Percentiles rank a stretch among this genome's conserved stretches.
phyloP scores from a whole-genome alignment of 2,113 vertebrate genomes.

The Pluvialis apricaria region DNA sequence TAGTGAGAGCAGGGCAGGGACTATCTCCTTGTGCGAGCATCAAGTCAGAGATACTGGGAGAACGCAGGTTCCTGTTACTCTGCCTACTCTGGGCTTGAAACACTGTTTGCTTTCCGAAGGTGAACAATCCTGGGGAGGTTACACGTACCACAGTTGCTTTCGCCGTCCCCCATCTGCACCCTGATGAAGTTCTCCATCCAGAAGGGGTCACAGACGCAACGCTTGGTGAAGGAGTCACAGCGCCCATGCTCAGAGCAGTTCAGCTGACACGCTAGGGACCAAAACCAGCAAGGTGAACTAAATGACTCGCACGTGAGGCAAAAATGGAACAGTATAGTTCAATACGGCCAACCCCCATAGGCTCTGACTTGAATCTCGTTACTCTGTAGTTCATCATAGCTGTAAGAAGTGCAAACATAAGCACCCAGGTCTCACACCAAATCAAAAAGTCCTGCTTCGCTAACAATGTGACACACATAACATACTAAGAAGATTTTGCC shows the following conservation, averaged over 20 bases:
- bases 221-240: constrained; percentile 91
- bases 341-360: accelerated
- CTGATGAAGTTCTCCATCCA: constrained; percentile 99
- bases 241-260: constrained; percentile 94
- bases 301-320: neutral
- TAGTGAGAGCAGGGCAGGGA: neutral
- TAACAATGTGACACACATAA: neutral
- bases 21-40: neutral
- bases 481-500: neutral
- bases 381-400: neutral
- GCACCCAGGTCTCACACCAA: neutral
- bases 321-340: neutral
- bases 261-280: constrained; percentile 87
- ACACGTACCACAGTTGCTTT: constrained; percentile 92
- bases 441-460: neutral
- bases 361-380: neutral
- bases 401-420: accelerated
- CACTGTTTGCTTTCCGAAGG: accelerated
- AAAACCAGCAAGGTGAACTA: neutral
- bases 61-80: neutral
- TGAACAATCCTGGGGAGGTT: neutral
- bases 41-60: neutral
- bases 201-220: constrained; percentile 92
- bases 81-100: neutral
- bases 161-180: constrained; percentile 85